Evolutionary conservation across 2,113 vertebrate species (phyloP).

Genomic region (Glaucomys volans): DNA sequence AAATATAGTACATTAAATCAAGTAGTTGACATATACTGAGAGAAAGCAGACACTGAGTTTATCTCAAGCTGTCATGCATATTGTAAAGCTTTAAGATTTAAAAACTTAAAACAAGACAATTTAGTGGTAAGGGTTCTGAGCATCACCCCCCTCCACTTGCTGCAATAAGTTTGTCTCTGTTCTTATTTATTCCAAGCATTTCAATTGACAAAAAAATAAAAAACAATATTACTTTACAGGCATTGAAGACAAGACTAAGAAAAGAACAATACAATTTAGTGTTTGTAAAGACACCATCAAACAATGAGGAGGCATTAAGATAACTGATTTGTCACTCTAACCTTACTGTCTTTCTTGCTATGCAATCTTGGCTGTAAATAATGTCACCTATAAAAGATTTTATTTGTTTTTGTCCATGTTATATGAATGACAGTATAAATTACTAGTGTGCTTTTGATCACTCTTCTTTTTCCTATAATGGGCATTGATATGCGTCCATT

Average conservation of each 20-base stretch:
- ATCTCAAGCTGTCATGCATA: neutral
- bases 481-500: accelerated
- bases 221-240: neutral
- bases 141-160: neutral
- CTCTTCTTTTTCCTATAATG: neutral
- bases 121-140: neutral
- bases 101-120: neutral
- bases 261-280: neutral
- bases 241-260: neutral
- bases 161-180: neutral
- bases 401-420: neutral
- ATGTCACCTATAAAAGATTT: neutral
- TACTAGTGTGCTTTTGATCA: neutral
- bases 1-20: constrained; percentile 77
- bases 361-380: neutral
- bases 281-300: neutral
- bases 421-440: neutral
- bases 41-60: constrained; percentile 43
- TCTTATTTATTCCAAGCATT: neutral
- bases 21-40: constrained; percentile 51
- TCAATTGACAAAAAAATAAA: constrained; percentile 35
- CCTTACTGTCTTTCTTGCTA: neutral
- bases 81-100: constrained; percentile 16
- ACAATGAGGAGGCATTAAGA: neutral
- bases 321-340: neutral